phyloP scores from a whole-genome alignment of 1,140 invertebrate genomes.

The Brachionus rotundiformis region DNA sequence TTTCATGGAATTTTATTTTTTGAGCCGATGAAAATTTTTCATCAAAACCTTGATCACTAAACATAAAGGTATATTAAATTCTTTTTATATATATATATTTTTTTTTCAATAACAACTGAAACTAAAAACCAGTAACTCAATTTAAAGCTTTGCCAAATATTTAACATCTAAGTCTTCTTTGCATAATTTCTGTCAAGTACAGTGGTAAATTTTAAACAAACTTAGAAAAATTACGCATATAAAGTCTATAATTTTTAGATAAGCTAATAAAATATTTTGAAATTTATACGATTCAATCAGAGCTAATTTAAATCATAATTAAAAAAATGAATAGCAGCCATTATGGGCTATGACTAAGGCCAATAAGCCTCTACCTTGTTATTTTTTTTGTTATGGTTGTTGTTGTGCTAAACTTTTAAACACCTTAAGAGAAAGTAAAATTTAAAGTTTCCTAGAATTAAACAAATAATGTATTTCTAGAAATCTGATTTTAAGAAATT shows the following conservation, averaged over 20 bases:
- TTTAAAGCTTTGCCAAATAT: slow-evolving; percentile 15
- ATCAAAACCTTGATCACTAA: slow-evolving; percentile 15
- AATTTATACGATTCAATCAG: slow-evolving; percentile 10
- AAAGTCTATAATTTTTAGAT: not conserved
- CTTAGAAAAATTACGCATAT: slow-evolving; percentile 6
- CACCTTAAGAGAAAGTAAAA: slow-evolving; percentile 2
- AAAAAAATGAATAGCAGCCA: not conserved
- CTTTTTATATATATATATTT: not conserved
- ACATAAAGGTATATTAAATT: slow-evolving; percentile 4
- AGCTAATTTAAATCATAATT: slow-evolving; percentile 5
- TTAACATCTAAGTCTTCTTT: not conserved
- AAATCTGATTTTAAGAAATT: slow-evolving; percentile 17
- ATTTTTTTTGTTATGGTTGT: too few species aligned
- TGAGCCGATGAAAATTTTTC: not conserved
- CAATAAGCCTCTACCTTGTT: not conserved
- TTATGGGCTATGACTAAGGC: not conserved
- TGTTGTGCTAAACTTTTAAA: not conserved
- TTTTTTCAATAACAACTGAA: slow-evolving; percentile 27
- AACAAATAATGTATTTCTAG: not conserved
- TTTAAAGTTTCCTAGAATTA: not conserved
- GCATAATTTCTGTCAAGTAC: slow-evolving; percentile 29
- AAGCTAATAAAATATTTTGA: slow-evolving; percentile 16
- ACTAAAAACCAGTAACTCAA: slow-evolving; percentile 18
- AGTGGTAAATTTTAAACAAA: slow-evolving; percentile 20
- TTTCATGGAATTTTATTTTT: not conserved